Evolutionary conservation across 2,888 invertebrate genomes (phyloP), one percentile per base, ranked within the genome.

Genomic region (Eupithecia inturbata): DNA sequence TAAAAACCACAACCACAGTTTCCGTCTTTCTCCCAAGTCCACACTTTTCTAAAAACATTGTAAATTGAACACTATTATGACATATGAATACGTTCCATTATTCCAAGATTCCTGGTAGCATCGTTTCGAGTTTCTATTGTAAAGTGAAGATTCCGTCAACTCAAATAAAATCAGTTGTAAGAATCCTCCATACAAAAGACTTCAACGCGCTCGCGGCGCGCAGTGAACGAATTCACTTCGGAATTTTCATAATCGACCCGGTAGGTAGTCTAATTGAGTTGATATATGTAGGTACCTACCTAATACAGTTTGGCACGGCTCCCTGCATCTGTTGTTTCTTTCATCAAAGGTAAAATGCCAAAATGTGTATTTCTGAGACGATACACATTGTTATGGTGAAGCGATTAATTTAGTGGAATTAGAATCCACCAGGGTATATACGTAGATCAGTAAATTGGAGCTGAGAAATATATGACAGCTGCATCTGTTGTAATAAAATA

Each of bases 101-200:
- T 60, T 28, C 28, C 16, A 28, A 60, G 16, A 62, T 7, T 16
- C 31, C 19, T 5, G 22, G 49, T 53, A 22, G 22, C 22, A 53
- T n/a, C n/a, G n/a, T 22, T 53, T 22, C 9, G 22, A 62, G 62
- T 62, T 28, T 62, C 31, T 31, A 31, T 31, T 53, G 49, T 53
- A 10, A n/a, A 62, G 19, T 62, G 16, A 62, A 62, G 28, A 19
- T 31, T 12, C 26, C 62, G 16, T 16, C 28, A 62, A 31, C 28
- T 31, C 62, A 12, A n/a, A n/a, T n/a, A n/a, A 39, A 36, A 26
- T 22, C 39, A 14, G 22, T 66, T 26, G 39, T 41, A 5, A 14
- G 66, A 39, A 66, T 26, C 33, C 22, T 39, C 22, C 22, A 26
- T 66, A 66, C 10, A 39, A 66, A 66, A 66, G 66, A 66, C 39